Evolutionary conservation across 2,888 invertebrate genomes (phyloP).

Genomic region (Calameuta idolon): DNA sequence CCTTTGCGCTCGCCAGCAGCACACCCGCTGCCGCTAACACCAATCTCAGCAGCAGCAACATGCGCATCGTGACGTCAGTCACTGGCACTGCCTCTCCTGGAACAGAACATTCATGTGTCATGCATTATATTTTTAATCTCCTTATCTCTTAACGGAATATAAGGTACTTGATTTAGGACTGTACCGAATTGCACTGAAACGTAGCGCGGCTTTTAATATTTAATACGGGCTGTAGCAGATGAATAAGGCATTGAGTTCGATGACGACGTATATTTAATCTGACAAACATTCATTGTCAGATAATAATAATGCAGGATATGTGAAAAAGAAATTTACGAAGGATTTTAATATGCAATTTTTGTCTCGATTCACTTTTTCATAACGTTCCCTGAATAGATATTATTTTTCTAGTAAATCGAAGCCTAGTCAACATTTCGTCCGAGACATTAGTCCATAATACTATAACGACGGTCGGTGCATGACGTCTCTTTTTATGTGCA

Average conservation of each 20-base stretch:
- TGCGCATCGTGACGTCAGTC: slow-evolving; percentile 65
- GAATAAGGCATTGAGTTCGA: neutral
- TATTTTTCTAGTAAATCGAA: neutral
- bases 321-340: neutral
- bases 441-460: neutral
- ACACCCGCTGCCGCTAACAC: slow-evolving; percentile 63
- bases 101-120: slow-evolving; percentile 28
- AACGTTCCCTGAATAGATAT: neutral
- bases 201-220: neutral
- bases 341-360: neutral
- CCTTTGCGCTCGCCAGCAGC: slow-evolving; percentile 46
- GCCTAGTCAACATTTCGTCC: neutral
- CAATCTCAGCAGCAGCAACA: slow-evolving; percentile 64
- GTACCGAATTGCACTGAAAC: neutral
- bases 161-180: neutral
- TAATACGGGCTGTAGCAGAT: neutral
- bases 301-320: neutral
- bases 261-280: neutral
- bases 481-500: neutral
- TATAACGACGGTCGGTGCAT: neutral
- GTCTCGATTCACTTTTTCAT: neutral
- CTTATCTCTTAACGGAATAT: neutral
- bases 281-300: neutral
- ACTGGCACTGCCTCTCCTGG: slow-evolving; percentile 59
- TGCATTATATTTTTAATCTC: neutral